Evolutionary conservation across 2,113 vertebrate genomes (phyloP).

Genomic region (Erythrocercus mccallii): DNA sequence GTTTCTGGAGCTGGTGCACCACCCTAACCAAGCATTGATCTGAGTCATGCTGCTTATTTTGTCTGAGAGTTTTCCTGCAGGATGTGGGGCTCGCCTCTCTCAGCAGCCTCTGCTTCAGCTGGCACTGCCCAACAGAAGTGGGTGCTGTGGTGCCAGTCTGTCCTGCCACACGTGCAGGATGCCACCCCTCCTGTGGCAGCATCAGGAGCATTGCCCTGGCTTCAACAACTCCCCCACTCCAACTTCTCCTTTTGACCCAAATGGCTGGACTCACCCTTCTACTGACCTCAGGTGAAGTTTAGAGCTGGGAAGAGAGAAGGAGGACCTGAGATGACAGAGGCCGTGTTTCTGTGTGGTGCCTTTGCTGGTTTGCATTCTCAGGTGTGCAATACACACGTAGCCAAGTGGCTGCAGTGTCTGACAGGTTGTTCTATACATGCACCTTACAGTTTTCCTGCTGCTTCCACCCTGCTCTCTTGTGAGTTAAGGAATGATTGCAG

Average conservation of each 20-base stretch:
- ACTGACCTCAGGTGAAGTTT: neutral
- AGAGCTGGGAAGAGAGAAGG: neutral
- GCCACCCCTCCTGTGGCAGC: neutral
- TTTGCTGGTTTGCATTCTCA: neutral
- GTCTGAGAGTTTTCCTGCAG: neutral
- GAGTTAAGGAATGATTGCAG: neutral
- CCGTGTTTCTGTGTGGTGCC: neutral
- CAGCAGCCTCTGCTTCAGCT: neutral
- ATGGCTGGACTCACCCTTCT: neutral
- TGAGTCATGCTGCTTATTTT: neutral
- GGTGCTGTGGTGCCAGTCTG: neutral
- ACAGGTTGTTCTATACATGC: neutral
- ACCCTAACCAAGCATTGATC: neutral
- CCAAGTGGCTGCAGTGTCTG: neutral
- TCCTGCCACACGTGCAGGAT: neutral
- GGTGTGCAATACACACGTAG: accelerated
- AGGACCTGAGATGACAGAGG: neutral
- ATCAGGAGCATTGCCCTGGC: neutral
- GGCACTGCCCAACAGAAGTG: accelerated
- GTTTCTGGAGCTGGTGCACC: neutral
- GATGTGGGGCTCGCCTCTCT: neutral
- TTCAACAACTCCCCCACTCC: neutral
- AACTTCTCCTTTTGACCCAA: neutral
- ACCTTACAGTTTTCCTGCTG: neutral
- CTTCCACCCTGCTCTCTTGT: neutral